phyloP scores from a whole-genome alignment of 2,113 vertebrate genomes.

The Tichodroma muraria region DNA sequence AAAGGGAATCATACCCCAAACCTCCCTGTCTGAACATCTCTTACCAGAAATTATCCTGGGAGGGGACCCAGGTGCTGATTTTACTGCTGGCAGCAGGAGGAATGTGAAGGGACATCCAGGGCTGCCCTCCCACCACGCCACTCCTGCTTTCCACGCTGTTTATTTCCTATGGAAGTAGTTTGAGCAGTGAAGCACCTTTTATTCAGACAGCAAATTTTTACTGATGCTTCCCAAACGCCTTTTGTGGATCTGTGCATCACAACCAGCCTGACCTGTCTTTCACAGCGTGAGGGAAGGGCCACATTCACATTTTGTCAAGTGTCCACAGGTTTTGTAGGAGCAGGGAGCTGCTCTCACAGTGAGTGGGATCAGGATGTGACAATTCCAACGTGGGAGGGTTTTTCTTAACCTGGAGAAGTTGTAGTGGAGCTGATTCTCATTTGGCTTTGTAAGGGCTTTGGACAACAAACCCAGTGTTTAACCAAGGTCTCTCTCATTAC shows the following conservation, averaged over 20 bases:
- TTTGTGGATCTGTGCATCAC: not conserved
- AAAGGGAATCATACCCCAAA: not conserved
- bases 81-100: not conserved
- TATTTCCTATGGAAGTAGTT: not conserved
- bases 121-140: not conserved
- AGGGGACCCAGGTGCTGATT: not conserved
- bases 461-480: not conserved
- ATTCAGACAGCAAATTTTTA: not conserved
- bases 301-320: not conserved
- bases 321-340: not conserved
- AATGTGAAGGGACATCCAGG: not conserved
- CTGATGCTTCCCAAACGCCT: not conserved
- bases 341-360: not conserved
- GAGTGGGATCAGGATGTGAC: not conserved
- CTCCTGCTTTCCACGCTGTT: not conserved
- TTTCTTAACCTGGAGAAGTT: not conserved
- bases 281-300: not conserved
- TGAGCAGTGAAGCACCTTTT: not conserved
- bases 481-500: not conserved
- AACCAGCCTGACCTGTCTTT: not conserved
- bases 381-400: rapidly evolving
- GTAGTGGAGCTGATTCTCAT: not conserved
- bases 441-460: not conserved
- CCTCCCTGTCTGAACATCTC: not conserved
- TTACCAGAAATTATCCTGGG: not conserved